A percentile compares a stretch with the other conserved stretches of the same genome.
Conservation (phyloP, 2,797 vertebrate species). For the Siniperca obscura region DNA sequence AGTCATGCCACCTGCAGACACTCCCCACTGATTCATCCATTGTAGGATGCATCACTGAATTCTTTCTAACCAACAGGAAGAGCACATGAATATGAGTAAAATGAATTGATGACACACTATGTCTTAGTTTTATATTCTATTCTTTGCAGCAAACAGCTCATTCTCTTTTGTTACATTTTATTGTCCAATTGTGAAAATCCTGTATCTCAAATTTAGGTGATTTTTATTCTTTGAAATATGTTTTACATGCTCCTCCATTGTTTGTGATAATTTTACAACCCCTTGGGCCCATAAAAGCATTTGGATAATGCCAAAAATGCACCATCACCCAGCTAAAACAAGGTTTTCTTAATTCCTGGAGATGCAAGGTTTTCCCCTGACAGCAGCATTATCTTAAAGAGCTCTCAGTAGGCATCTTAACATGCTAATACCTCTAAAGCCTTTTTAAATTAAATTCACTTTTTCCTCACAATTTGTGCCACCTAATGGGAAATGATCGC, state of each 20-base stretch:
- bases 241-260: neutral
- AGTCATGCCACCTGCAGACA: neutral
- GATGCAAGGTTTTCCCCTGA: slow-evolving; percentile 3
- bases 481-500: slow-evolving; percentile 18
- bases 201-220: neutral
- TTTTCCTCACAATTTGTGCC: slow-evolving; percentile 16
- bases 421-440: slow-evolving; percentile 27
- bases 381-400: slow-evolving; percentile 19
- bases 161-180: neutral
- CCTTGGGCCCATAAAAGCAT: neutral
- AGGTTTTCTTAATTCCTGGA: neutral
- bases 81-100: neutral
- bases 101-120: neutral
- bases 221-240: slow-evolving; percentile 7
- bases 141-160: neutral
- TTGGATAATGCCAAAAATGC: neutral
- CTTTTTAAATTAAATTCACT: slow-evolving; percentile 28
- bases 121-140: neutral
- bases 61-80: neutral
- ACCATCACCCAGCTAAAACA: slow-evolving; percentile 1
- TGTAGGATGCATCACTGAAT: neutral
- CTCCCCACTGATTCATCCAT: neutral
- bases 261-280: neutral
- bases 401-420: neutral
- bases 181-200: neutral